These are phyloP conservation scores for Pristionchus japonicus DNA, from an alignment of 2,888 invertebrate species.

Conservation along the genomic window DNA sequence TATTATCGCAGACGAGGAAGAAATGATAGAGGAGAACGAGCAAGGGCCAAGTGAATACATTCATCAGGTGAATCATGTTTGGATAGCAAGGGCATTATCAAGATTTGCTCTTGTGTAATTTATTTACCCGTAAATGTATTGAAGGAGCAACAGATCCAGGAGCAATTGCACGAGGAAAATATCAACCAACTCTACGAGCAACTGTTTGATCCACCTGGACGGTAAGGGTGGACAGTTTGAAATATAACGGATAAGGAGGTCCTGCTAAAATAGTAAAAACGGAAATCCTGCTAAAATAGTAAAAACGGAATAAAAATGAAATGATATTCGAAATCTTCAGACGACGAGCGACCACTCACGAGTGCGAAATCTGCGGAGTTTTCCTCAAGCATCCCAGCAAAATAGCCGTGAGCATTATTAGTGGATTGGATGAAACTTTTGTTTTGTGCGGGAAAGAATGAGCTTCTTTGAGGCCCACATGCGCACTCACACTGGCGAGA, in stretches of 20 bases:
- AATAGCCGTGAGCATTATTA: slow-evolving; percentile 53
- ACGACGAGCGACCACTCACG: slow-evolving; percentile 49
- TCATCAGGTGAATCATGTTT: not conserved
- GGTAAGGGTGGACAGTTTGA: too few species aligned
- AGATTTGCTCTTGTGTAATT: not conserved
- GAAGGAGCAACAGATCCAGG: too few species aligned
- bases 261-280: too few species aligned
- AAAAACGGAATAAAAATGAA: not conserved
- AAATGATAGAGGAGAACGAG: not conserved
- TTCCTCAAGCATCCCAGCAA: slow-evolving; percentile 64
- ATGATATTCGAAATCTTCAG: slow-evolving; percentile 44
- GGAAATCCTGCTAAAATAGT: too few species aligned
- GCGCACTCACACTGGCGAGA: slow-evolving; percentile 69
- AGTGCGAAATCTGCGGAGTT: slow-evolving; percentile 64
- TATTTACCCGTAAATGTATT: not conserved
- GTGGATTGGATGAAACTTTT: not conserved
- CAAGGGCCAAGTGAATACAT: not conserved
- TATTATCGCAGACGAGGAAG: not conserved
- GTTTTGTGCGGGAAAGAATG: not conserved
- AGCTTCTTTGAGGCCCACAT: slow-evolving; percentile 61
- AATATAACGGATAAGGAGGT: too few species aligned
- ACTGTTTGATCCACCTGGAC: not conserved
- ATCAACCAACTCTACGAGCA: not conserved
- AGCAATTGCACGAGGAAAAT: not conserved
- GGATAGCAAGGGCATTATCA: too few species aligned